Percentiles rank a stretch among this genome's conserved stretches.
These are phyloP conservation scores for Scolopax rusticola DNA, from an alignment of 2,797 vertebrate genomes.

Conservation along the genomic window DNA sequence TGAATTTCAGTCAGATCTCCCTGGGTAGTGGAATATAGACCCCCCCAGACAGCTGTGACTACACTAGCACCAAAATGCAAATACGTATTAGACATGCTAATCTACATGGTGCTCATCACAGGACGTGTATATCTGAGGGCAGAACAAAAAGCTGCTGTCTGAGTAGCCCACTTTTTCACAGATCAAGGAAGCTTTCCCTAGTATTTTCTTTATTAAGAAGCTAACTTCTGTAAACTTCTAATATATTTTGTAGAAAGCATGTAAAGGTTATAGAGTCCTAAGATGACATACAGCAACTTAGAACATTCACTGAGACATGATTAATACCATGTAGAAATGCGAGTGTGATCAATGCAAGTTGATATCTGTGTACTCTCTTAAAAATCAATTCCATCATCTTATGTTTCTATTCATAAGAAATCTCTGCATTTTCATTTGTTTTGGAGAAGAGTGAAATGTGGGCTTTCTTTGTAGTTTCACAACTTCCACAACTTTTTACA, in stretches of 20 bases:
- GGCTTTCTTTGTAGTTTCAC: not conserved
- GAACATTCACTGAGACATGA: not conserved
- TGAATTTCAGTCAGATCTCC: not conserved
- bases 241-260: not conserved
- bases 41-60: not conserved
- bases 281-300: not conserved
- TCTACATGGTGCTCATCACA: accelerated
- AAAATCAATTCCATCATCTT: not conserved
- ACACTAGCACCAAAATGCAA: not conserved
- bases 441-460: not conserved
- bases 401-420: not conserved
- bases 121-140: not conserved
- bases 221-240: not conserved
- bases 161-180: not conserved
- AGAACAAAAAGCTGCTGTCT: not conserved
- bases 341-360: no score
- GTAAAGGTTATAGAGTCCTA: not conserved
- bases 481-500: not conserved
- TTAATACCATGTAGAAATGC: not conserved
- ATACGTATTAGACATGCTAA: not conserved
- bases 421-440: not conserved
- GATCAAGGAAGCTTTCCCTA: not conserved
- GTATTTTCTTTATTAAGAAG: not conserved
- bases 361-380: not conserved
- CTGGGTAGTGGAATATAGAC: not conserved